Percentiles rank a stretch among this genome's conserved stretches.
Evolutionary conservation across 2,888 invertebrate genomes (phyloP).

Genomic region (Choristoneura rosaceana): DNA sequence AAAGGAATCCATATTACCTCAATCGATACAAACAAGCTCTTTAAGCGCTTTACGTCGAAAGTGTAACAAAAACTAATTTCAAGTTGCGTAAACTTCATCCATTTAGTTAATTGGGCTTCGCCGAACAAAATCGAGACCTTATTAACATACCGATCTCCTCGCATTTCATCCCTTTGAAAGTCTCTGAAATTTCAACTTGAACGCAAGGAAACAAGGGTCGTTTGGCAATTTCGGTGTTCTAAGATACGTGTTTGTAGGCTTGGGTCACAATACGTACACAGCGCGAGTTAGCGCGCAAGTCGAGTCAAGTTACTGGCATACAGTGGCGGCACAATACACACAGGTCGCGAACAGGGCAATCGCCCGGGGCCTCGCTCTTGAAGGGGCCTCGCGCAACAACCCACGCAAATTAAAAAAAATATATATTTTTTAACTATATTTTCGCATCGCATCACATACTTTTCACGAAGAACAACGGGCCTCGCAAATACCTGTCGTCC

Average conservation of each 20-base stretch:
- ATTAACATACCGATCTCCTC: conserved; percentile 8
- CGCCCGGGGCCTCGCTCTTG: too few species aligned
- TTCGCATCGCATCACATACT: too few species aligned
- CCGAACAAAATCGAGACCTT: conserved; percentile 10
- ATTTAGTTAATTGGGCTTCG: conserved; percentile 14
- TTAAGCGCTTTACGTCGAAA: not conserved
- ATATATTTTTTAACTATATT: too few species aligned
- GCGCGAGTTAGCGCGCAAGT: not conserved
- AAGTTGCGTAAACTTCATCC: conserved; percentile 10
- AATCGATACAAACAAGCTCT: conserved; percentile 3
- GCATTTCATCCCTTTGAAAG: not conserved
- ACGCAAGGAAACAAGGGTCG: not conserved
- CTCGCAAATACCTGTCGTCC: too few species aligned
- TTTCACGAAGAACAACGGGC: too few species aligned
- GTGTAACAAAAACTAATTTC: conserved; percentile 20
- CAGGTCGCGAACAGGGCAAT: too few species aligned
- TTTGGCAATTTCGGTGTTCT: not conserved
- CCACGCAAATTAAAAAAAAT: too few species aligned
- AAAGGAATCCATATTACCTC: not conserved
- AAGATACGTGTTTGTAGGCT: not conserved
- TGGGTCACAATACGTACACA: not conserved
- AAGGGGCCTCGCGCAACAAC: too few species aligned
- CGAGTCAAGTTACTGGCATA: not conserved
- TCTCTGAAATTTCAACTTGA: not conserved
- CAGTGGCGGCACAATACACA: too few species aligned